Conservation (phyloP, 1,140 invertebrate genomes). For the Aphis craccivora region DNA sequence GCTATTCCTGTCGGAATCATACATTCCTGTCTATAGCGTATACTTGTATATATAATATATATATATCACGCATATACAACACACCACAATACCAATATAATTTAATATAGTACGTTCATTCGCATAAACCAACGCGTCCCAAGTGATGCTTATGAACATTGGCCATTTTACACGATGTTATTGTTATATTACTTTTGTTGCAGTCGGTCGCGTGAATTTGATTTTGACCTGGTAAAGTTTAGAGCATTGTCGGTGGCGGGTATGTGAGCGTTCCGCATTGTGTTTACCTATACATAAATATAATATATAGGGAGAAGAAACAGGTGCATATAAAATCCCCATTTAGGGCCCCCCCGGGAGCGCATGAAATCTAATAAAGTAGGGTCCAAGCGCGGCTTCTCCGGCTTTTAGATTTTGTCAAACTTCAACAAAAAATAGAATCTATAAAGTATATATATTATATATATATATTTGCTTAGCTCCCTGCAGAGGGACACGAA, state of each 20-base stretch:
- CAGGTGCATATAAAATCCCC: neutral
- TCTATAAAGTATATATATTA: neutral
- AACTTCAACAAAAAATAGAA: neutral
- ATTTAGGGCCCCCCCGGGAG: neutral
- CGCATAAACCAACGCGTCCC: neutral
- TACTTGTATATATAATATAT: neutral
- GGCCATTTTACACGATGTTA: neutral
- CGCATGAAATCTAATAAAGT: neutral
- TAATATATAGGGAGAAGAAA: neutral
- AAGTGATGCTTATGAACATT: slow-evolving; percentile 11
- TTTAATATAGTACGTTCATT: neutral
- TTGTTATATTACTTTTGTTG: slow-evolving; percentile 20
- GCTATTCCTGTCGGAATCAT: neutral
- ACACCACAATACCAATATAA: neutral
- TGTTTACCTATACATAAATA: neutral
- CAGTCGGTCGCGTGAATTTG: neutral
- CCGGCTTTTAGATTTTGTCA: neutral
- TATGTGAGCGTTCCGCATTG: neutral
- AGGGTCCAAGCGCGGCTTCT: too few species aligned
- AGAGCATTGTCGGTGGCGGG: neutral
- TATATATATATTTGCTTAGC: neutral
- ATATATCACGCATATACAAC: neutral
- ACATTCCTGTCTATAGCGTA: too few species aligned
- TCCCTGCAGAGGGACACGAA: neutral
- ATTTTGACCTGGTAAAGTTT: neutral